Evolutionary conservation across 53 echinoderm and acorn worm genomes (phyloP), one percentile per base, ranked within the genome.

Genomic region (Henricia sp.): DNA sequence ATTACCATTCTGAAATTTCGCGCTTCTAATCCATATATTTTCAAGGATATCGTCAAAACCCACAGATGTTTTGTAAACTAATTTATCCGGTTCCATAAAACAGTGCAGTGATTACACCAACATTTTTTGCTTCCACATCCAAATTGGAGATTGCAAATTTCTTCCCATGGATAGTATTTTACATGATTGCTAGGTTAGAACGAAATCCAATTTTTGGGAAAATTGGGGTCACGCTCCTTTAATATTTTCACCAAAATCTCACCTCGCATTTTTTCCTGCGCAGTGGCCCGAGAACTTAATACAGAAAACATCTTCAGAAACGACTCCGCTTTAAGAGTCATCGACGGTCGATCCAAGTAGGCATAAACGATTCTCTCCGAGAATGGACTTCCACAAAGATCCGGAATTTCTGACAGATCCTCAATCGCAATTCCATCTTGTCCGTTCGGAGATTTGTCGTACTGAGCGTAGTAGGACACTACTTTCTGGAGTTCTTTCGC

Each of bases 201-300:
- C n/a, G n/a, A n/a, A n/a, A n/a, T n/a, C n/a, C n/a, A n/a, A n/a
- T n/a, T n/a, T n/a, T n/a, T 34, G 13, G 35, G n/a, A 67, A 66
- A 38, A 38, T n/a, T 21, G 24, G 67, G 13, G 6, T 29, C 26
- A 6, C 44, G 44, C 44, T 44, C 44, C 13, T 9, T 13, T 13
- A 44, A 44, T 44, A 10, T 56, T 56, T 9, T 25, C 57, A 56
- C 25, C n/a, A 71, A 25, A 32, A 8, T 38, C 59, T 76, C 39
- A 95, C 95, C 88, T 86, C 82, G 90, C 35, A 85, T 88, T 51
- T 95, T 95, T 57, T 95, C 95, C 34, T 85, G 52, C 63, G 75
- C 86, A 6, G 90, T 82, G 11, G 95, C 90, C 57, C 75, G 85
- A 21, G 70, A 69, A 64, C 95, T 91, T 36, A 95, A 43, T 21